Evolutionary conservation across 1,140 invertebrate species (phyloP).

Genomic region (Musca vetustissima): DNA sequence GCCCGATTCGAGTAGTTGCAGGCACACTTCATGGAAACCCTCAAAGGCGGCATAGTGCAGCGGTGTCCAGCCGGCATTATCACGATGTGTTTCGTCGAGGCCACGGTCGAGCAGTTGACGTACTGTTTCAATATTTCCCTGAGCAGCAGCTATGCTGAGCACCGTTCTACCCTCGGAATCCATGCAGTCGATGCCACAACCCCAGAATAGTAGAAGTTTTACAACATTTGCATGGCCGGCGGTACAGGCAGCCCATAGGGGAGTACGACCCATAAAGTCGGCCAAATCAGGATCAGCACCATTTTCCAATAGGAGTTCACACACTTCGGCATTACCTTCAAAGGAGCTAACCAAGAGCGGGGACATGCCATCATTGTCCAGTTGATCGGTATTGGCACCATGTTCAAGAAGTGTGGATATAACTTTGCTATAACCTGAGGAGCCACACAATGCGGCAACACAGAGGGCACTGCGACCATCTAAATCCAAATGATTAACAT

Average conservation of each 20-base stretch:
- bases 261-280: slow-evolving; percentile 76
- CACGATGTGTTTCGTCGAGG: slow-evolving; percentile 86
- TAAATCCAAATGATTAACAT: slow-evolving; percentile 84
- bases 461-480: slow-evolving; percentile 91
- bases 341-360: slow-evolving; percentile 92
- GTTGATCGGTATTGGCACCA: slow-evolving; percentile 84
- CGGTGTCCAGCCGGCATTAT: slow-evolving; percentile 92
- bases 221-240: slow-evolving; percentile 84
- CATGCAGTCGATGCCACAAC: slow-evolving; percentile 85
- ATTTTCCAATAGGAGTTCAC: slow-evolving; percentile 80
- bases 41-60: slow-evolving; percentile 92
- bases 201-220: slow-evolving; percentile 81
- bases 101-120: slow-evolving; percentile 85
- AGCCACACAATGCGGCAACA: slow-evolving; percentile 88
- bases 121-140: slow-evolving; percentile 84
- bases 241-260: slow-evolving; percentile 80
- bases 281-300: slow-evolving; percentile 85
- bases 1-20: slow-evolving; percentile 85
- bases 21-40: slow-evolving; percentile 84
- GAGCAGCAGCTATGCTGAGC: slow-evolving; percentile 81
- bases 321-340: slow-evolving; percentile 79
- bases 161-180: slow-evolving; percentile 90
- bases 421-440: slow-evolving; percentile 75
- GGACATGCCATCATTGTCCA: slow-evolving; percentile 91
- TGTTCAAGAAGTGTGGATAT: slow-evolving; percentile 77